Conservation (phyloP, 2,113 vertebrate species). For the Rhagologus leucostigma region DNA sequence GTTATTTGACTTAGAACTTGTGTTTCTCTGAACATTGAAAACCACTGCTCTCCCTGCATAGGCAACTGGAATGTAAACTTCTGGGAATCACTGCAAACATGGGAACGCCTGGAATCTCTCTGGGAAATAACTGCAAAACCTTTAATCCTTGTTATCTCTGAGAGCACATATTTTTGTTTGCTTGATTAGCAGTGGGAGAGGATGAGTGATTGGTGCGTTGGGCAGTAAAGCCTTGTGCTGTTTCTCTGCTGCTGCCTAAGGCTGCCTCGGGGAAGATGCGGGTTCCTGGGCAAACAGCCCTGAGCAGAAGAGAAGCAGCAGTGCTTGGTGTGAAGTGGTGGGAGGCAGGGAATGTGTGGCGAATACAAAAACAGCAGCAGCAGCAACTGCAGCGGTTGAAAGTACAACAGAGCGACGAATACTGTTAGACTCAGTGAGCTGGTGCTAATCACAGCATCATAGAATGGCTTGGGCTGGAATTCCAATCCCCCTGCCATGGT, state of each 20-base stretch:
- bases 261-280: background rate
- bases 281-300: background rate
- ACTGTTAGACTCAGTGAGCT: background rate
- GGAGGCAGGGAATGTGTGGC: background rate
- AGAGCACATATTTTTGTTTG: conserved; percentile 21
- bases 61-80: background rate
- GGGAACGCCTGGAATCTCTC: conserved; percentile 23
- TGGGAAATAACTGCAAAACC: conserved; percentile 5
- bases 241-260: background rate
- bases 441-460: background rate
- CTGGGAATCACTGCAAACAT: background rate
- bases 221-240: background rate
- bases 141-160: conserved; percentile 37
- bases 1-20: background rate
- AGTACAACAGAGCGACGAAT: background rate
- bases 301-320: background rate
- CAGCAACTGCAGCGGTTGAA: background rate
- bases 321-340: background rate
- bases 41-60: accelerated
- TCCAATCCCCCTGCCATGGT: background rate
- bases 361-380: background rate
- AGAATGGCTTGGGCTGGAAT: background rate
- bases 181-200: background rate
- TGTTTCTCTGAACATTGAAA: background rate
- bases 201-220: background rate